These are phyloP conservation scores for Lanius collurio DNA, from an alignment of 2,113 vertebrate species.

Conservation along the genomic window DNA sequence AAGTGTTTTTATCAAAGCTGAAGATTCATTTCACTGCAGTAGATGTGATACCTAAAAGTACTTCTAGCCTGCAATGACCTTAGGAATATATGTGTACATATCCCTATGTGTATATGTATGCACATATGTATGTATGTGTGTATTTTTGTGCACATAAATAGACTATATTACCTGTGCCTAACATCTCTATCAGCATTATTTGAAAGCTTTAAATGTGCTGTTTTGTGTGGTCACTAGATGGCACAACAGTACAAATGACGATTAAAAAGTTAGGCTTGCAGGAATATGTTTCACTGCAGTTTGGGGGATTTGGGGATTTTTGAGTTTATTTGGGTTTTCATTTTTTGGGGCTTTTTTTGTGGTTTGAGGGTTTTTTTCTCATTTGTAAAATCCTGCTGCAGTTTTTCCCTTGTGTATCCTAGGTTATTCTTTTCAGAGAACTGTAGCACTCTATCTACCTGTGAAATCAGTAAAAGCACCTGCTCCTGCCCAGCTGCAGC, in stretches of 20 bases:
- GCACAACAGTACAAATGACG: background rate
- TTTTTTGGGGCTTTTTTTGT: accelerated
- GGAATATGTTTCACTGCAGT: background rate
- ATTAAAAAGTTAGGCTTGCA: background rate
- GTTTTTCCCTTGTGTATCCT: background rate
- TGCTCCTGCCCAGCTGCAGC: background rate
- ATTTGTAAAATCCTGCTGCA: background rate
- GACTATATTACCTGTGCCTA: background rate
- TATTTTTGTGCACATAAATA: background rate
- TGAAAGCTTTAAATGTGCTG: background rate
- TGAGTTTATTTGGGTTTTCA: background rate
- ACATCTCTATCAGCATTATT: background rate
- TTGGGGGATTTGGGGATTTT: background rate
- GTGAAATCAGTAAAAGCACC: background rate
- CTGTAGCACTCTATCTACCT: too few species aligned
- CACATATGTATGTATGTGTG: background rate
- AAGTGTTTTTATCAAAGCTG: background rate
- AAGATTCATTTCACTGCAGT: background rate
- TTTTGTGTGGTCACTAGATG: conserved; percentile 37
- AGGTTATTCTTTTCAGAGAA: background rate
- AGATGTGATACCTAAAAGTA: background rate
- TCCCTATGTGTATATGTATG: background rate
- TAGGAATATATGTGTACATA: background rate
- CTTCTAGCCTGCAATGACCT: background rate
- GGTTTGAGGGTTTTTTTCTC: background rate